Conservation (phyloP, 2,888 invertebrate species). For the Epinotia brunnichana region DNA sequence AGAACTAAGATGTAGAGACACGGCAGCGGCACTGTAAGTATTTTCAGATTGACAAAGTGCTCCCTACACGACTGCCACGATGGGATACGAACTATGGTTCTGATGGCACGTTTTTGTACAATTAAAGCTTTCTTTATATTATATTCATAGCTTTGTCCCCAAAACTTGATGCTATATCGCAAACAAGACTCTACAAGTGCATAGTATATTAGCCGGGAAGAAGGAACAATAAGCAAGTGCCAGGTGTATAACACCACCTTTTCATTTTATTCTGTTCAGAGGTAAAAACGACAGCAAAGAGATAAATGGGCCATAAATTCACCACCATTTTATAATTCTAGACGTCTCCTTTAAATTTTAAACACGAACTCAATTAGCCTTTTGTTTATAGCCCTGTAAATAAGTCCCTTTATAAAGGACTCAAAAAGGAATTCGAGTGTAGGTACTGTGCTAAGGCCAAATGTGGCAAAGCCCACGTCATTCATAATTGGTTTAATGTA, state of each 20-base stretch:
- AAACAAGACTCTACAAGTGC: no score
- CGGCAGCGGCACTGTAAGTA: no score
- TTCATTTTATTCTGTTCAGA: background rate
- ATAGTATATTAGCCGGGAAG: no score
- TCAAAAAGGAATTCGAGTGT: conserved; percentile 14
- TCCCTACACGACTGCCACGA: no score
- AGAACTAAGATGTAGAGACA: no score
- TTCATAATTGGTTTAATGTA: background rate
- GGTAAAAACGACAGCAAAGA: background rate
- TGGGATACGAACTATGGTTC: no score
- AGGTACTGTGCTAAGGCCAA: background rate
- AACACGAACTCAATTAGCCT: conserved; percentile 12
- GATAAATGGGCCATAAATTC: conserved; percentile 12
- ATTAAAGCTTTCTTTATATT: no score
- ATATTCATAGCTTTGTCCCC: no score
- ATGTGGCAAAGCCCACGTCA: background rate
- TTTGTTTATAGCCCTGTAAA: conserved; percentile 14
- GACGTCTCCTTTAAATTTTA: conserved; percentile 14
- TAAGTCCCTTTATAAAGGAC: background rate
- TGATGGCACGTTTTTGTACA: no score
- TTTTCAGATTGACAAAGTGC: no score
- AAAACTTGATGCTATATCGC: no score
- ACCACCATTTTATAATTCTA: conserved; percentile 5
- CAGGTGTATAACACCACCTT: background rate
- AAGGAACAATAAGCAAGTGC: background rate